Evolutionary conservation across 2,797 vertebrate genomes (phyloP), one percentile per base, ranked within the genome.

Genomic region (Pseudochaenichthys georgianus): DNA sequence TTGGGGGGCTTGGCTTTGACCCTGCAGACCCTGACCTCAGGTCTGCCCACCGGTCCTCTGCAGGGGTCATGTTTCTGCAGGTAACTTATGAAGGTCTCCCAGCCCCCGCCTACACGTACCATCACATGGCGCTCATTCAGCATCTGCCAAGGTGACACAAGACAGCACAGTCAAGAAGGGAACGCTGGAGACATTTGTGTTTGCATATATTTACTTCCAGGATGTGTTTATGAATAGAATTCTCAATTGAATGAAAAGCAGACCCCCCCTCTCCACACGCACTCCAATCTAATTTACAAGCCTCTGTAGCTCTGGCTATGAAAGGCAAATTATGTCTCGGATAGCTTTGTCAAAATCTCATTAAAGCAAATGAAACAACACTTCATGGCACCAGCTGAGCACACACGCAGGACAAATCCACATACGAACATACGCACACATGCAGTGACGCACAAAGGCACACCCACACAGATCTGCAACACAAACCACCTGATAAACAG

Each of bases 71-170:
- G 98, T 89, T 99, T 99, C 92, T 97, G 94, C 81, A 99, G 90
- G 85, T 99, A 99, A 21, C 96, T 95, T 9, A 94, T 90, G 59
- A 99, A 99, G 3, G 97, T 97, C 92, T 99, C 98, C 98, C 98
- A 99, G 70, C 98, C 98, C 64, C 98, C 98, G 21, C 98, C 98
- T 0, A 99, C 96, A 12, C 98, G 98, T 4, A 99, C 98, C 98
- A 99, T 99, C 81, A 97, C 97, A 0, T 99, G 97, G 11, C 96
- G 97, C 89, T 99, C 97, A 86, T 98, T 98, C 87, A 99, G 95
- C 98, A 99, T 98, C 97, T 98, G 92, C 55, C 95, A 90, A 65
- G 16, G 64, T 16, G 46, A 81, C 42, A 70, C 3, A 2, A 77
- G 12, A 64, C 17, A 16, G 43, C 5, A 42, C 53, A 78, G 57